Evolutionary conservation across 2,797 vertebrate genomes (phyloP).

Genomic region (Thaleichthys pacificus): DNA sequence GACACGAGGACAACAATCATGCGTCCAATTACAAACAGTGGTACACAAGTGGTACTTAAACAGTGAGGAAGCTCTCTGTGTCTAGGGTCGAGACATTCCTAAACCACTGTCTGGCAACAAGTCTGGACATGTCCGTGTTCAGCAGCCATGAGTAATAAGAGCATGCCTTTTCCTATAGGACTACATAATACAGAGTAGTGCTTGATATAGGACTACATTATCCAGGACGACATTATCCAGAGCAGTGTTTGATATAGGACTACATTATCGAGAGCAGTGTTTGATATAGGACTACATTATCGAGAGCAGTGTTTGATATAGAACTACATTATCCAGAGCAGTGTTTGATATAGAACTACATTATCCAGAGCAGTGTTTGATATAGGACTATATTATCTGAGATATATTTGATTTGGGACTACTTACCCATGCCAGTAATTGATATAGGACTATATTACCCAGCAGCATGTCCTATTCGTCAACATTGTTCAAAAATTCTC

Average conservation of each 20-base stretch:
- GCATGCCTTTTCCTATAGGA: constrained; percentile 7
- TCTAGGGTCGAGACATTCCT: constrained; percentile 55
- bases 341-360: not conserved
- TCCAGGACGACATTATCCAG: not conserved
- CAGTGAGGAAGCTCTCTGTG: constrained; percentile 23
- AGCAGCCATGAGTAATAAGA: constrained; percentile 34
- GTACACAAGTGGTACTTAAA: constrained; percentile 24
- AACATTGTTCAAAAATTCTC: no score
- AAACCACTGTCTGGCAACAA: constrained; percentile 46
- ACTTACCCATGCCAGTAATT: no score
- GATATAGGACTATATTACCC: not conserved
- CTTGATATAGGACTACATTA: not conserved
- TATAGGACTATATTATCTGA: not conserved
- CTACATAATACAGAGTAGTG: constrained; percentile 25
- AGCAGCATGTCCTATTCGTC: not conserved
- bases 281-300: no score
- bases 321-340: not conserved
- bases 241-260: constrained; percentile 6
- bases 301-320: no score
- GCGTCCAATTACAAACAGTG: not conserved
- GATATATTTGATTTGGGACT: no score
- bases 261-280: not conserved
- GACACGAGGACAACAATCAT: no score
- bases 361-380: not conserved
- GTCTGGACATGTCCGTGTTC: constrained; percentile 48